Evolutionary conservation across 2,113 vertebrate genomes (phyloP).

Genomic region (Pluvialis apricaria): DNA sequence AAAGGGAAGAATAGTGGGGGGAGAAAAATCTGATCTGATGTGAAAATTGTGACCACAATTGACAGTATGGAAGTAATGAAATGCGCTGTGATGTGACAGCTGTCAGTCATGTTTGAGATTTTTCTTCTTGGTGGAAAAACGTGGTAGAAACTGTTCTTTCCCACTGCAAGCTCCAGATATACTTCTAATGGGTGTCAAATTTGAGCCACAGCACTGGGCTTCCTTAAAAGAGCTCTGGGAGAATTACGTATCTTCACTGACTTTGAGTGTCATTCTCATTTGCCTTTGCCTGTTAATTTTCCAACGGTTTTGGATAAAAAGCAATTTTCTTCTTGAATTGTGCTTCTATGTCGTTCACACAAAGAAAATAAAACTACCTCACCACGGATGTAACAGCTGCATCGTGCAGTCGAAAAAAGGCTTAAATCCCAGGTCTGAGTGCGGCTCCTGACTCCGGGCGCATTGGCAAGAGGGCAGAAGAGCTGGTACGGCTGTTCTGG

Average conservation of each 20-base stretch:
- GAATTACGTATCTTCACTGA: not conserved
- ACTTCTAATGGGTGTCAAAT: not conserved
- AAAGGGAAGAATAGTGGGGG: not conserved
- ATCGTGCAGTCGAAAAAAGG: no score
- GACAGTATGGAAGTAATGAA: not conserved
- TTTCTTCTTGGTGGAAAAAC: not conserved
- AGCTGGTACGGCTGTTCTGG: no score
- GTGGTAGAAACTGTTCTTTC: not conserved
- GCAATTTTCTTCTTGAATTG: not conserved
- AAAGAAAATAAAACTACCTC: not conserved
- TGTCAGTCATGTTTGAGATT: not conserved
- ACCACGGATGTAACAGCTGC: not conserved
- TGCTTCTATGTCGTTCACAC: not conserved
- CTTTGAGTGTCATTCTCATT: not conserved
- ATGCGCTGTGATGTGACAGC: not conserved
- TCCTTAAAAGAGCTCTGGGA: not conserved
- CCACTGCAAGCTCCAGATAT: not conserved
- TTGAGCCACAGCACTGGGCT: not conserved
- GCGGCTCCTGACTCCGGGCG: not conserved
- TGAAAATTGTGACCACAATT: not conserved
- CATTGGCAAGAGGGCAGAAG: fast-evolving
- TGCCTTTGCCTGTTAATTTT: not conserved
- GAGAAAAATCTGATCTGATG: not conserved
- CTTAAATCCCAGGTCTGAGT: not conserved
- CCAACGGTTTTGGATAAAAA: not conserved